Evolutionary conservation across 2,888 invertebrate genomes (phyloP), one percentile per base, ranked within the genome.

Genomic region (Escarpia spicata): DNA sequence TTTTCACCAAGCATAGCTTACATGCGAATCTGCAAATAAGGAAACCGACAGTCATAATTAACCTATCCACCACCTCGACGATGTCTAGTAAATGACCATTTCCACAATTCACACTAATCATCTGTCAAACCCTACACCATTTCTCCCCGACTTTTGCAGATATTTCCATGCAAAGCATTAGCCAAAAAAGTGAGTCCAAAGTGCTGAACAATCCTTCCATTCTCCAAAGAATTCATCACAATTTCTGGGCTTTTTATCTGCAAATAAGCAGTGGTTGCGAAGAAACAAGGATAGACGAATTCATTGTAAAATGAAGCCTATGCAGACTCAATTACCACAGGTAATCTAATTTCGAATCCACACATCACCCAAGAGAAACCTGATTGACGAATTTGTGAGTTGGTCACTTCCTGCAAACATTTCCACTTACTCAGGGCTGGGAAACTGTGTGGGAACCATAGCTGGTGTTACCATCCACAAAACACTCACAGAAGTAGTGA

Each of bases 1-100:
- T 75, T 26, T 75, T 75, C 75, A 19, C 19, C 26, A 75, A 75
- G 75, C 75, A 19, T 19, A 75, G 75, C 75, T 75, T 75, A 75
- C 96, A 96, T 31, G 94, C 94, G 75, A 94, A 93, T 92, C 96
- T 97, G 93, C 3, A 93, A 91, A 93, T 93, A 31, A 52, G 37
- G 91, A 91, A 90, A 90, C 90, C 43, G 19, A 12, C 90, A n/a
- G 12, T 43, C 43, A 1, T 90, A 90, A 37, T 90, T 90, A 90
- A 43, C 19, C 52, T 52, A 52, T 52, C 52, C 52, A 52, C 44
- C 43, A 44, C 91, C 19, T 58, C 91, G 43, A 37, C 90, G 6
- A 93, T 37, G n/a, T 26, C 75, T n/a, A n/a, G 19, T 3, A 52
- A 52, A 52, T 52, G 26, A 75, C 26, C 75, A 75, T 26, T n/a